These are phyloP conservation scores for Phasianus colchicus DNA, from an alignment of 2,113 vertebrate species.

Conservation along the genomic window DNA sequence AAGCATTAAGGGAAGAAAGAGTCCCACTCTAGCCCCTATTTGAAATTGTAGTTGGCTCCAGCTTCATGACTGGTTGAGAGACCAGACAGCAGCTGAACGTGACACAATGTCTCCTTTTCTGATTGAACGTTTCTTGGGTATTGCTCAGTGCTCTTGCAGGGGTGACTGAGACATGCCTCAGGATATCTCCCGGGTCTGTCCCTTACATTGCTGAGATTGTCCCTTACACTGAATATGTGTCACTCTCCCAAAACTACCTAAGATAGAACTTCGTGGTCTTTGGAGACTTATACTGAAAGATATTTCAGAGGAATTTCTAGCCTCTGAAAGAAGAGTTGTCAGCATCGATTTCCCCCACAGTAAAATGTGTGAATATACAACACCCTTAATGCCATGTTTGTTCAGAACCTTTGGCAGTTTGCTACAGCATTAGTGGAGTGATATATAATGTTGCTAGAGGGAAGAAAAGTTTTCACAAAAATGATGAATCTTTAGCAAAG, in stretches of 20 bases:
- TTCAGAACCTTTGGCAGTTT: not conserved
- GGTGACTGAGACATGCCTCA: not conserved
- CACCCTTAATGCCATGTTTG: not conserved
- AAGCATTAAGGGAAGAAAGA: too few relatives aligned
- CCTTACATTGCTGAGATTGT: not conserved
- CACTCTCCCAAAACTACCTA: not conserved
- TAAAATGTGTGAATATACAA: not conserved
- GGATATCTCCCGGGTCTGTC: not conserved
- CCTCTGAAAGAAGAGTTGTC: not conserved
- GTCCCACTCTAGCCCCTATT: too few relatives aligned
- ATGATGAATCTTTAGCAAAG: slow-evolving; percentile 21
- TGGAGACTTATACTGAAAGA: not conserved
- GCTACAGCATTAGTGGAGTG: not conserved
- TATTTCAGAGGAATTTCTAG: slow-evolving; percentile 4
- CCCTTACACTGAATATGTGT: not conserved
- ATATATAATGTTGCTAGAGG: not conserved
- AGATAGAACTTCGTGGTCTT: not conserved
- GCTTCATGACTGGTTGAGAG: too few relatives aligned
- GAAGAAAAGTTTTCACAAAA: not conserved
- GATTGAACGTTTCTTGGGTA: not conserved
- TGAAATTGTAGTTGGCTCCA: too few relatives aligned
- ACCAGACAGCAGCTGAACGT: too few relatives aligned
- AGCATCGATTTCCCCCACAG: not conserved
- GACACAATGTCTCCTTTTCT: too few relatives aligned
- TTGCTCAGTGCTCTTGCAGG: not conserved